A percentile compares a stretch with the other conserved stretches of the same genome.
phyloP scores from a whole-genome alignment of 2,888 invertebrate species.

The Tipula lateralis region DNA sequence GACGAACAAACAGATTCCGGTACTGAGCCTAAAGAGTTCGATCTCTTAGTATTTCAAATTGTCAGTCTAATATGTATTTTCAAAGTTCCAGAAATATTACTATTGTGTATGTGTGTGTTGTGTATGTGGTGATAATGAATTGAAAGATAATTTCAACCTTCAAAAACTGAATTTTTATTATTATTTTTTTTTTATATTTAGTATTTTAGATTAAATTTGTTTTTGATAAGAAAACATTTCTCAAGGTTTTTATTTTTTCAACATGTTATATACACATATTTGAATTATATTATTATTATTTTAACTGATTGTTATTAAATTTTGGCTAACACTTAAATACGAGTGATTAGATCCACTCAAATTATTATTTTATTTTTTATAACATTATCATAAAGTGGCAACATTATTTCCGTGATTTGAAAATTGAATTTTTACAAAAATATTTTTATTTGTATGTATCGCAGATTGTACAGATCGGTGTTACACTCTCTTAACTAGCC shows the following conservation, averaged over 20 bases:
- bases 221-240: neutral
- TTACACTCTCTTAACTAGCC: too few species aligned
- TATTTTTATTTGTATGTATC: neutral
- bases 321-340: neutral
- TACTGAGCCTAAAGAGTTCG: too few species aligned
- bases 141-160: slow-evolving; percentile 24
- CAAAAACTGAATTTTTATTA: slow-evolving; percentile 11
- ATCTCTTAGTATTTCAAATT: too few species aligned
- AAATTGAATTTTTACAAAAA: neutral
- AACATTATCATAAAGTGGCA: neutral
- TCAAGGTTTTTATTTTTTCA: neutral
- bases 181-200: neutral
- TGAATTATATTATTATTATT: neutral
- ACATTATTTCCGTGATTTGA: neutral
- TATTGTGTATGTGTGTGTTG: neutral
- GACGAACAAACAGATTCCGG: too few species aligned
- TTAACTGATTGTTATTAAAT: neutral
- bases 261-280: neutral
- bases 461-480: too few species aligned
- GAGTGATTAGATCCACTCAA: neutral
- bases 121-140: neutral
- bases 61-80: too few species aligned
- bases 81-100: too few species aligned
- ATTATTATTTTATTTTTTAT: neutral
- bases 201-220: slow-evolving; percentile 2